A percentile compares a stretch with the other conserved stretches of the same genome.
Evolutionary conservation across 2,113 vertebrate genomes (phyloP).

Genomic region (Mohoua ochrocephala): DNA sequence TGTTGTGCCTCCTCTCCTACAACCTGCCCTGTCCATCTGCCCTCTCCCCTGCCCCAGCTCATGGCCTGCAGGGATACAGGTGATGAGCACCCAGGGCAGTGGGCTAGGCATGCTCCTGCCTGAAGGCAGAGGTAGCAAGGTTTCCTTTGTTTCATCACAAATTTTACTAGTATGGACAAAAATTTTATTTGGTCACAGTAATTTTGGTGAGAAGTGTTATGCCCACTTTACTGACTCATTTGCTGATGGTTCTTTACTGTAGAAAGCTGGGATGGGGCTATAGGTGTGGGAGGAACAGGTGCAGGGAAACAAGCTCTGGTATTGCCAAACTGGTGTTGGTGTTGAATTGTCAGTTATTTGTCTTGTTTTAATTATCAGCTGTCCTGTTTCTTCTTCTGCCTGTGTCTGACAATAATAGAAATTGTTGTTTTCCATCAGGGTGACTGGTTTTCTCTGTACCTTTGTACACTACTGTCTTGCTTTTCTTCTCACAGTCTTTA

Average conservation of each 20-base stretch:
- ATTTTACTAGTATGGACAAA: neutral
- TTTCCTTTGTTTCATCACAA: neutral
- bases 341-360: neutral
- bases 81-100: neutral
- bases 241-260: neutral
- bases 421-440: neutral
- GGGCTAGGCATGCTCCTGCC: neutral
- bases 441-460: neutral
- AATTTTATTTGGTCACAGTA: neutral
- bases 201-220: neutral
- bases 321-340: neutral
- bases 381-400: neutral
- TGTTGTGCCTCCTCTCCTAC: neutral
- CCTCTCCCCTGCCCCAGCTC: neutral
- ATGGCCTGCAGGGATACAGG: neutral
- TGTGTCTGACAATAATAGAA: neutral
- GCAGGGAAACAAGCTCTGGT: neutral
- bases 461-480: neutral
- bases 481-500: neutral
- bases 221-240: neutral
- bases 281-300: neutral
- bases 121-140: neutral
- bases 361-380: neutral
- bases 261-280: neutral
- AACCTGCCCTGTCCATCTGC: neutral